Conservation (phyloP, 2,888 invertebrate genomes). For the Nephrotoma flavescens region DNA sequence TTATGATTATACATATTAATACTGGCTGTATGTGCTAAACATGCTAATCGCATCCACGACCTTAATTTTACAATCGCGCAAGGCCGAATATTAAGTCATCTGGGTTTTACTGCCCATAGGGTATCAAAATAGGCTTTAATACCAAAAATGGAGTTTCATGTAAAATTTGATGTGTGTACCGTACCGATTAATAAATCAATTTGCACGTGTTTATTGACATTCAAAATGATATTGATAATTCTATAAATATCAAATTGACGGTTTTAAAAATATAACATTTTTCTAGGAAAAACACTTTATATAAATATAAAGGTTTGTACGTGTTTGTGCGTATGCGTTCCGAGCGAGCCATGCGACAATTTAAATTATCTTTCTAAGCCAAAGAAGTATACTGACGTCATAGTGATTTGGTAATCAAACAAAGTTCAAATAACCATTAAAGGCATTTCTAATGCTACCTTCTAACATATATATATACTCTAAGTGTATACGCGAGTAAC, state of each 20-base stretch:
- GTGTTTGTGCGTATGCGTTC: neutral
- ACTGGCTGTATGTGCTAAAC: no score
- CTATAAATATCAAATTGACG: neutral
- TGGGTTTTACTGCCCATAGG: neutral
- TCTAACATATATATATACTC: neutral
- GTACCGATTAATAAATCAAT: neutral
- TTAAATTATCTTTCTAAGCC: neutral
- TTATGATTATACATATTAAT: no score
- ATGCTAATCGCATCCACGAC: no score
- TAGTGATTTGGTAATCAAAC: neutral
- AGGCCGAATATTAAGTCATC: neutral
- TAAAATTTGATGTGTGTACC: neutral
- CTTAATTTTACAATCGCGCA: no score
- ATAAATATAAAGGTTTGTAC: neutral
- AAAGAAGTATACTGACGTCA: neutral
- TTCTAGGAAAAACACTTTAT: neutral
- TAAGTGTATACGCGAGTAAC: neutral
- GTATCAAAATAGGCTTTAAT: neutral
- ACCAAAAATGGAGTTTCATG: neutral
- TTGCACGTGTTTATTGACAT: neutral
- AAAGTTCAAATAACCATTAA: neutral
- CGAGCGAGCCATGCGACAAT: neutral
- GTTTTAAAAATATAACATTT: neutral
- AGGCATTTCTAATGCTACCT: neutral
- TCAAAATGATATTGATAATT: neutral